phyloP scores from a whole-genome alignment of 2,888 invertebrate species.

The Teinopalpus imperialis region DNA sequence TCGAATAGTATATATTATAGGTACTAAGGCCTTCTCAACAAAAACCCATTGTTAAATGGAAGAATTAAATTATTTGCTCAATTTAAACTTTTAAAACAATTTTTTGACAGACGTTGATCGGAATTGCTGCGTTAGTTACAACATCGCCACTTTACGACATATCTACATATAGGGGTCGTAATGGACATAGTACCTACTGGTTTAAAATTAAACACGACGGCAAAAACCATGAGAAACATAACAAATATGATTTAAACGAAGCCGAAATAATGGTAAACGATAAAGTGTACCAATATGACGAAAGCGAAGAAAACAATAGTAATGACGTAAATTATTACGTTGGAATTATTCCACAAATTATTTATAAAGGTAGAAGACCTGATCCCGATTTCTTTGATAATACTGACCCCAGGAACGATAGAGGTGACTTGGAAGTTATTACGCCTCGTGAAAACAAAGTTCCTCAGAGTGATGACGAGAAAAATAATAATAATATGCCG shows the following conservation, averaged over 20 bases:
- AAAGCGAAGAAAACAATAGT: not conserved
- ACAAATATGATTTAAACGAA: not conserved
- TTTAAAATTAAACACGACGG: not conserved
- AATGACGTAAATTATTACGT: too few species aligned
- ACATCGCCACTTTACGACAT: constrained; percentile 1
- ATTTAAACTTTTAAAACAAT: too few species aligned
- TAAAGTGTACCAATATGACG: not conserved
- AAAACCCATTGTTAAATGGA: too few species aligned
- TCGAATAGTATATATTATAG: too few species aligned
- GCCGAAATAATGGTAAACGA: not conserved
- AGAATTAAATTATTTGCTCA: too few species aligned
- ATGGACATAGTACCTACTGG: not conserved
- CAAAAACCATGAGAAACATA: not conserved
- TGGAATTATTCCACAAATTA: too few species aligned
- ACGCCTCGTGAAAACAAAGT: too few species aligned
- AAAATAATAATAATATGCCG: not conserved
- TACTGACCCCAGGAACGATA: constrained; percentile 21
- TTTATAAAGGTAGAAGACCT: not conserved
- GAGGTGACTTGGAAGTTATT: constrained; percentile 16
- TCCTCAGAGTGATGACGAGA: too few species aligned
- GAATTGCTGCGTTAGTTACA: not conserved
- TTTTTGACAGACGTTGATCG: constrained; percentile 14
- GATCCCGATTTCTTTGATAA: constrained; percentile 9
- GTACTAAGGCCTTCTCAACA: too few species aligned
- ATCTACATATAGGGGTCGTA: not conserved